Conservation (phyloP, 1,140 invertebrate species). For the Papilio polytes region DNA sequence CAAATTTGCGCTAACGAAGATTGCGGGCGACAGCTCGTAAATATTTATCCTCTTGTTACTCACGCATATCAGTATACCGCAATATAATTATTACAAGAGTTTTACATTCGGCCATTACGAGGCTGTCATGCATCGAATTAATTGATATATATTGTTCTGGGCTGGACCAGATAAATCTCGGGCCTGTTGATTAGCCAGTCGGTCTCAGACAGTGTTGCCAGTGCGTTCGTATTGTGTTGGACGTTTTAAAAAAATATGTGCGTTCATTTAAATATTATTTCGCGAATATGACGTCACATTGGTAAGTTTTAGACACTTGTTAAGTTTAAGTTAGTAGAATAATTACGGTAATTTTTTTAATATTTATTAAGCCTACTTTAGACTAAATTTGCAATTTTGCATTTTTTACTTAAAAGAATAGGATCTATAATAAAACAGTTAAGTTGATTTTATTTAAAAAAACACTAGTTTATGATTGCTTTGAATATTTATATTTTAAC, state of each 20-base stretch:
- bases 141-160: slow-evolving; percentile 67
- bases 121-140: slow-evolving; percentile 60
- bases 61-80: slow-evolving; percentile 34
- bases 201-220: slow-evolving; percentile 28
- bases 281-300: slow-evolving; percentile 2
- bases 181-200: slow-evolving; percentile 51
- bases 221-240: not conserved
- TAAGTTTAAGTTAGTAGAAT: not conserved
- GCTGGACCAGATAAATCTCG: slow-evolving; percentile 58
- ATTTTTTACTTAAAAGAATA: no score
- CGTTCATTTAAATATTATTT: slow-evolving; percentile 7
- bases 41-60: not conserved
- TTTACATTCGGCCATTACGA: slow-evolving; percentile 31
- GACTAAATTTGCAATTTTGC: no score
- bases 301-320: not conserved
- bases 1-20: no score
- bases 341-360: no score
- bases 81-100: slow-evolving; percentile 6
- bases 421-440: no score
- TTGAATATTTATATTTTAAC: no score
- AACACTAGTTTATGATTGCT: no score
- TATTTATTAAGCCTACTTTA: no score
- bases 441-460: no score
- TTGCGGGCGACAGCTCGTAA: no score
- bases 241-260: not conserved